Evolutionary conservation across 2,888 invertebrate species (phyloP), one percentile per base, ranked within the genome.

Genomic region (Lymantria monacha): DNA sequence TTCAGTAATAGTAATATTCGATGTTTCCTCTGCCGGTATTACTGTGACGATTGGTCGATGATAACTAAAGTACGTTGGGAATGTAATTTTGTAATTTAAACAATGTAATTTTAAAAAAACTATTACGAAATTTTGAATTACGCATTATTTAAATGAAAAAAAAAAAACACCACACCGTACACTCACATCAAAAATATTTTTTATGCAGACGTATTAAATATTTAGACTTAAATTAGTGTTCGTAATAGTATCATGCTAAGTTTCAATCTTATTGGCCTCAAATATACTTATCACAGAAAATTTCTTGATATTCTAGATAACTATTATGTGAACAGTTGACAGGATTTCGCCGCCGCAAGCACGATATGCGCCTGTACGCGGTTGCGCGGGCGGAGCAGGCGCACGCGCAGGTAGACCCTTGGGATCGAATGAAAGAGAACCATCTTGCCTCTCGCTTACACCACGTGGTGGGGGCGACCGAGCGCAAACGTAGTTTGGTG

Each of bases 351-450:
- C 80, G 83, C 81, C 76, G 85, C 79, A 75, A 77, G 79, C 75
- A 74, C 77, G 76, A 76, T 76, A 22, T 41, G 33, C 45, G 45
- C 76, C 81, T 37, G 22, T n/a, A 12, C 40, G 41, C 48, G 52
- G 37, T 15, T 43, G 44, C 22, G 46, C 48, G 45, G 42, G 48
- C 76, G 81, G 78, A 73, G 76, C 76, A 76, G 79, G 79, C 89
- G 90, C 88, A 74, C 85, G 86, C 89, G 89, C 90, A 90, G 90
- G 90, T 89, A 90, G 80, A 70, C 76, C 73, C 71, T 74, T 65
- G 60, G 55, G 68, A 83, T 57, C 44, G 70, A 83, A 53, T 58
- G 66, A 62, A 70, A 70, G 46, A 43, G 55, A 42, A 8, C 38
- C 31, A 70, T 71, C 70, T 53, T 57, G 44, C 53, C 65, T 84